Evolutionary conservation across 2,888 invertebrate species (phyloP).

Genomic region (Plebejus melissa): DNA sequence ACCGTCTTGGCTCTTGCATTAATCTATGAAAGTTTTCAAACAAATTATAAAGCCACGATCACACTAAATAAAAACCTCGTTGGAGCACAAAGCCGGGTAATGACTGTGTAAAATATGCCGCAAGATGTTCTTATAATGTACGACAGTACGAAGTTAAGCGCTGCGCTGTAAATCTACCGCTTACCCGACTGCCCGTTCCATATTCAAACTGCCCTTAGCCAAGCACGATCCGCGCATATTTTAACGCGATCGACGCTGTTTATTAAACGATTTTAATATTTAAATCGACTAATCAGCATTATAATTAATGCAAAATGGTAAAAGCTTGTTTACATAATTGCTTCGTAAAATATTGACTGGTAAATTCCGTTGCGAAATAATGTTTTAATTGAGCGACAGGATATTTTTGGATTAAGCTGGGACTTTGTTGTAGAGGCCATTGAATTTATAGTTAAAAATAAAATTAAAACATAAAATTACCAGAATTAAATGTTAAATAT

Average conservation of each 20-base stretch:
- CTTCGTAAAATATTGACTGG: slow-evolving; percentile 13
- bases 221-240: slow-evolving; percentile 46
- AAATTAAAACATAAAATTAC: too few relatives aligned
- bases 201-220: slow-evolving; percentile 50
- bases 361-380: slow-evolving; percentile 29
- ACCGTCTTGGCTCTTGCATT: too few relatives aligned
- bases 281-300: slow-evolving; percentile 24
- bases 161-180: slow-evolving; percentile 47
- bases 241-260: slow-evolving; percentile 35
- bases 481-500: too few relatives aligned
- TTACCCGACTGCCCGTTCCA: slow-evolving; percentile 52
- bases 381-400: slow-evolving; percentile 32
- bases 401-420: not conserved
- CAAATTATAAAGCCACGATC: not conserved
- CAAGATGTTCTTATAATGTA: slow-evolving; percentile 26
- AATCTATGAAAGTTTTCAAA: not conserved
- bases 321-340: slow-evolving; percentile 25
- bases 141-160: slow-evolving; percentile 28
- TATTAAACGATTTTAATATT: slow-evolving; percentile 28
- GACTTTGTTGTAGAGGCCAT: not conserved
- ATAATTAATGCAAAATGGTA: slow-evolving; percentile 27
- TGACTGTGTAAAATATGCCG: slow-evolving; percentile 5
- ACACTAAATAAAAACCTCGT: slow-evolving; percentile 10
- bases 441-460: not conserved
- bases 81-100: not conserved